A percentile compares a stretch with the other conserved stretches of the same genome.
Evolutionary conservation across 2,888 invertebrate genomes (phyloP).

Genomic region (Cryptocephalus primarius): DNA sequence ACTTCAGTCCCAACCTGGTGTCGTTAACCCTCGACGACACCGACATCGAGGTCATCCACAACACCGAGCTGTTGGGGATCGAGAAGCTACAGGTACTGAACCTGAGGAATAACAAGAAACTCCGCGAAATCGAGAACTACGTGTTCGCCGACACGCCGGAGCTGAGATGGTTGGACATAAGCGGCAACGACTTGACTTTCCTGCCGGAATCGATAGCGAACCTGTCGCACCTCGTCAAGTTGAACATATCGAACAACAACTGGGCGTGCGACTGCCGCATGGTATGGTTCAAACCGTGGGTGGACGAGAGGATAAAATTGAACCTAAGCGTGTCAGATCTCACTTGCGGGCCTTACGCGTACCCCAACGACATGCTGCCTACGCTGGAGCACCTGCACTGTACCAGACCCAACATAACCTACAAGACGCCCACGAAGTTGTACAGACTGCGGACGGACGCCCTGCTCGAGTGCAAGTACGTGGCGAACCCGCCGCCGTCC

Average conservation of each 20-base stretch:
- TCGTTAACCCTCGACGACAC: slow-evolving; percentile 56
- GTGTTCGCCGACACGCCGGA: slow-evolving; percentile 50
- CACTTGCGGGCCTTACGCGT: slow-evolving; percentile 51
- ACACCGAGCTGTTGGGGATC: slow-evolving; percentile 56
- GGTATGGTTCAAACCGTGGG: slow-evolving; percentile 28
- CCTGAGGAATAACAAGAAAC: slow-evolving; percentile 49
- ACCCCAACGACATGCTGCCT: slow-evolving; percentile 57
- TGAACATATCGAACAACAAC: slow-evolving; percentile 63
- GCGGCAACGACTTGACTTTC: slow-evolving; percentile 57
- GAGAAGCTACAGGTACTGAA: slow-evolving; percentile 45
- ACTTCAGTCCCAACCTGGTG: slow-evolving; percentile 49
- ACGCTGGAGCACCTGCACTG: slow-evolving; percentile 64
- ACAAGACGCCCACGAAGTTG: slow-evolving; percentile 50
- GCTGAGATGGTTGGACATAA: slow-evolving; percentile 55
- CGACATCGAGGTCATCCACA: slow-evolving; percentile 51
- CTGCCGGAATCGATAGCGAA: slow-evolving; percentile 59
- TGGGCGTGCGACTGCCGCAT: slow-evolving; percentile 79
- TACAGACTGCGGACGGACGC: slow-evolving; percentile 57
- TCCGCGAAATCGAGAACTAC: slow-evolving; percentile 51
- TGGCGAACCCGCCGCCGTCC: slow-evolving; percentile 66
- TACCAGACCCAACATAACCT: slow-evolving; percentile 50
- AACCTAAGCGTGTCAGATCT: slow-evolving; percentile 44
- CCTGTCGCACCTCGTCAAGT: slow-evolving; percentile 48
- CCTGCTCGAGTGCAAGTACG: slow-evolving; percentile 58
- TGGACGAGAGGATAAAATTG: slow-evolving; percentile 37